Base-by-base conservation (phyloP, 2,888 invertebrate species). In the Drosophila lutescens region DNA sequence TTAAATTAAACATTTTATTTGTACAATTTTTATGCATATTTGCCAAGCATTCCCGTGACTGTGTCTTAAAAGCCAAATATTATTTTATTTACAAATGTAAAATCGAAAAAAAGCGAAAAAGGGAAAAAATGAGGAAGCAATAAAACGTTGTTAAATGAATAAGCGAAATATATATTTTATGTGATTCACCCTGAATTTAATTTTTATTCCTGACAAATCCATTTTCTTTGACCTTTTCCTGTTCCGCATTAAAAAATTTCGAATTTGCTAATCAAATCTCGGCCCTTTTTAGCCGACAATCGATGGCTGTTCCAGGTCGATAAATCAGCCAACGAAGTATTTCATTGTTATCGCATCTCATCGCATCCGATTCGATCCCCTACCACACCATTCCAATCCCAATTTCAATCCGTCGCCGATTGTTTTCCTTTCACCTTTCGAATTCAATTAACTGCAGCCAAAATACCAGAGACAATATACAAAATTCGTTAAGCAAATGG, bases 361-460 rank as follows among this genome's bases (percentile, higher is more conserved):
- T 36, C 23, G 36, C 20, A 56, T n/a, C 34, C 55, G 12, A 61
- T 40, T 32, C 49, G 44, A 57, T 58, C 15, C 38, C 40, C 44
- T 40, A 17, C 58, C 49, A 41, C 40, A 10, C 56, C 40, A 30
- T 55, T 20, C 30, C 51, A 34, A 13, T 50, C 47, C 54, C 55
- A 53, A 15, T 23, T 44, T n/a, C 44, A 46, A 46, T 46, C 26
- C 46, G 44, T 44, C 32, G 15, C 47, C 32, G 47, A n/a, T 54
- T 46, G 36, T 51, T 56, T 71, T 86, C 85, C 85, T 86, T 86
- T 86, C 88, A 86, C 85, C 85, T 88, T 86, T 86, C 86, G 69
- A 86, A 81, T 86, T 88, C 85, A 88, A 86, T 88, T 86, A 88
- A 79, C 81, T 86, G 86, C 87, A 86, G 76, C 76, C 82, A 73